Percentiles rank a stretch among this genome's conserved stretches.
phyloP scores from a whole-genome alignment of 1,140 invertebrate genomes.

The Lucilia sericata region DNA sequence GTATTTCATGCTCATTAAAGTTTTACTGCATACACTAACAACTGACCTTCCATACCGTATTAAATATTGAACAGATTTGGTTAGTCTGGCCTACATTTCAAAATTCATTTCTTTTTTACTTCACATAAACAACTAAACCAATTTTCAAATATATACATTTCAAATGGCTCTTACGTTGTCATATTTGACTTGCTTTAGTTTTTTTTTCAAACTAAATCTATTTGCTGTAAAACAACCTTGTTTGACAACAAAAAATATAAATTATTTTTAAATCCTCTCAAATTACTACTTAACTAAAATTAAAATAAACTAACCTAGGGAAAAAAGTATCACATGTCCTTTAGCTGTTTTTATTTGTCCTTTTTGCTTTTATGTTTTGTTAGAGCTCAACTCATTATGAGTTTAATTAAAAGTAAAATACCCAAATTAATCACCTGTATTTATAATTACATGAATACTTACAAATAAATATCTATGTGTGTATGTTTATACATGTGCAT shows the following conservation, averaged over 20 bases:
- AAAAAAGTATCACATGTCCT: background rate
- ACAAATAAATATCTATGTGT: no score
- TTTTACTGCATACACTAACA: background rate
- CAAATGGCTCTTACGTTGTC: background rate
- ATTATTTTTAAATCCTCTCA: slow-evolving; percentile 13
- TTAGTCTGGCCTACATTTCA: background rate
- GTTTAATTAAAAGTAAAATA: slow-evolving; percentile 42
- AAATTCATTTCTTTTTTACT: background rate
- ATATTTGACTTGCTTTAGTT: background rate
- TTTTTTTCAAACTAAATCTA: background rate
- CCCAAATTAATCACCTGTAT: slow-evolving; percentile 41
- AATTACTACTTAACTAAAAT: background rate
- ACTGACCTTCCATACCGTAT: background rate
- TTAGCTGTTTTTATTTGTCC: background rate
- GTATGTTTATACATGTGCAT: no score
- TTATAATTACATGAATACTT: background rate
- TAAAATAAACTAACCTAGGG: no score
- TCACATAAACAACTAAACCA: background rate
- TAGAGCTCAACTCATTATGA: slow-evolving; percentile 33
- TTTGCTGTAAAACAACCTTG: background rate
- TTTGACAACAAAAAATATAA: background rate
- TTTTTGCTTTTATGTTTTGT: slow-evolving; percentile 6
- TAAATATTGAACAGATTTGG: background rate
- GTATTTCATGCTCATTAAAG: background rate
- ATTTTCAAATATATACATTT: background rate